Evolutionary conservation across 2,888 invertebrate species (phyloP).

Genomic region (Torymus tubicola): DNA sequence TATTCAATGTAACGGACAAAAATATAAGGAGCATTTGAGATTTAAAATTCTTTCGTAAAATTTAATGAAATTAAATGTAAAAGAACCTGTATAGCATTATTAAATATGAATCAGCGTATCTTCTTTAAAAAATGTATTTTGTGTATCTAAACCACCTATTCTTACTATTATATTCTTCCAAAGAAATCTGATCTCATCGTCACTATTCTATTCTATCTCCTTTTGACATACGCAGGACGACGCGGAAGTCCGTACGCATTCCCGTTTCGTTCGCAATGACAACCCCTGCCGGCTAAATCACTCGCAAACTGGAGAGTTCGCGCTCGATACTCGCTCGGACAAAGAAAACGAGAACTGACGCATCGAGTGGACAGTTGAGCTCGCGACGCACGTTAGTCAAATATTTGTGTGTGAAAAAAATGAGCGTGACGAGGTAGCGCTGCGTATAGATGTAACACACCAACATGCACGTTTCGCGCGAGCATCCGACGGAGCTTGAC

Average conservation of each 20-base stretch:
- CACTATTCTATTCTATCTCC: too few relatives aligned
- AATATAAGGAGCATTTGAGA: too few relatives aligned
- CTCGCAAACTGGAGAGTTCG: constrained; percentile 10
- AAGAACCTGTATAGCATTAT: too few relatives aligned
- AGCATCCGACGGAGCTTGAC: too few relatives aligned
- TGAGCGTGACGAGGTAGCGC: not conserved
- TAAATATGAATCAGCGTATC: too few relatives aligned
- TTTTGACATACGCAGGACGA: not conserved
- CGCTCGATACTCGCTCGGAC: not conserved
- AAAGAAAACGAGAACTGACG: constrained; percentile 9
- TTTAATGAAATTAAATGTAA: too few relatives aligned
- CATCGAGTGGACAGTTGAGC: constrained; percentile 30
- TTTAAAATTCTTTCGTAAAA: too few relatives aligned
- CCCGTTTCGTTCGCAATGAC: constrained; percentile 28
- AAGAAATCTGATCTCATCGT: too few relatives aligned
- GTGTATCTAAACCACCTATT: too few relatives aligned
- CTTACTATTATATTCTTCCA: too few relatives aligned
- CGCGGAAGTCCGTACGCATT: constrained; percentile 28
- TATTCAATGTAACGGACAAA: too few relatives aligned
- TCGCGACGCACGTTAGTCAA: constrained; percentile 35
- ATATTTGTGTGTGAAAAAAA: constrained; percentile 41
- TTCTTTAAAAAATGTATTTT: too few relatives aligned
- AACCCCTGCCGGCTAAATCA: constrained; percentile 20
- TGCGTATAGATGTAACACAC: not conserved
- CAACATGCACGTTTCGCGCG: not conserved